Evolutionary conservation across 2,797 vertebrate species (phyloP), one percentile per base, ranked within the genome.

Genomic region (Limnodromus scolopaceus): DNA sequence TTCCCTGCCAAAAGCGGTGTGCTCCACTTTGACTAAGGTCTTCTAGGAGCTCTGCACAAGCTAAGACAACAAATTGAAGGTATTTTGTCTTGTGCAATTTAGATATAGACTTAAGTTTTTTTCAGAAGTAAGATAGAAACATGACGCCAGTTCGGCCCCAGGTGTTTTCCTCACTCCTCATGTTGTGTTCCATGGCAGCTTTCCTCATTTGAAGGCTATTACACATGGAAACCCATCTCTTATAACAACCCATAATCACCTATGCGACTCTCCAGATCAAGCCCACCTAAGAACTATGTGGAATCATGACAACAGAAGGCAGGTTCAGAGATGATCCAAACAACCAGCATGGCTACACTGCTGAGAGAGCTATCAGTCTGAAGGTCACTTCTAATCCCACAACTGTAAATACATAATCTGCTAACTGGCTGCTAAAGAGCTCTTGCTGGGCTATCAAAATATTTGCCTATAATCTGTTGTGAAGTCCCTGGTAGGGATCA

Each of bases 111-210:
- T 91, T 92, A 38, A 54, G 5, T 25, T 92, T 36, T 36, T 95
- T 93, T 93, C 9, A 0, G 93, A 98, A 97, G 64, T 96, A 90
- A 96, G 98, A 95, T 10, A 94, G 96, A 97, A 98, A 98, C 38
- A 66, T 39, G 87, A 98, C 85, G 96, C 93, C 41, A 41, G 36
- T 84, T 92, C 58, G 88, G 69, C 65, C 72, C 80, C 93, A 97
- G 93, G 96, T 98, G 91, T 93, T 97, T 97, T 96, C 83, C 82
- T 95, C 75, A 86, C 89, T 91, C 76, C 75, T 93, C 61, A 79
- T 64, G 76, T 87, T 84, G 49, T 60, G 48, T 61, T 80, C 94
- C 58, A 71, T 66, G 81, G 80, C 64, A 87, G 46, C 49, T 74
- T 94, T 88, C 92, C 84, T 64, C 36, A 55, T 69, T 90, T 77